Base-by-base conservation (phyloP, 2,888 invertebrate genomes). In the Melieria crassipennis region DNA sequence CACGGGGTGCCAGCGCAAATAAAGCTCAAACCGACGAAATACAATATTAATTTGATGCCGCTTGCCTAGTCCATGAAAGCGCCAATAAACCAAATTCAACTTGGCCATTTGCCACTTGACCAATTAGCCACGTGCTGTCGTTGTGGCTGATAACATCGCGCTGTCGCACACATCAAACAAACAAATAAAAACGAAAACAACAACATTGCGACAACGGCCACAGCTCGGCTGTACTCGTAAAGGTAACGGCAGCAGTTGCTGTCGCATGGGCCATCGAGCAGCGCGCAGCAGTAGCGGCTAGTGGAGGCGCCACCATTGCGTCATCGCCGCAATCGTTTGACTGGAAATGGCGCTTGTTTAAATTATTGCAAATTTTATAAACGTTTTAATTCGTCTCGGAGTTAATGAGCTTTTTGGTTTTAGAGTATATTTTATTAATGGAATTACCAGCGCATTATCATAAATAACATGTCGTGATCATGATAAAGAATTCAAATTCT, bases 361-460 rank as follows among this genome's bases (percentile, higher is more conserved):
- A 79, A 58, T 57, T 58, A 66, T 71, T 61, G 71, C 65, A 70
- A 70, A 60, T 65, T 58, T 65, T 50, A 61, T 46, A 70, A 61
- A 61, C 66, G 65, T 74, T 69, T 75, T 73, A 74, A 75, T 78
- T 76, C 76, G 74, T 75, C 74, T 74, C 66, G 64, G 61, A 77
- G 73, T 81, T 80, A 80, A 80, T 80, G 82, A 80, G 81, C 76
- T 81, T 82, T 76, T 52, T 52, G 11, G 52, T 52, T 52, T 52
- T 1, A 13, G n/a, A 75, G 76, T 80, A 79, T 78, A 82, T 81
- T 80, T 79, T 82, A 79, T 81, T 80, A 80, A 80, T 80, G 82
- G 81, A 82, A 82, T 82, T 79, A 79, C 80, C 80, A 80, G 79
- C 76, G 78, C 80, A 45, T 81, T 82, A 80, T 80, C 80, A 82